Evolutionary conservation across 64 coral and sea anemone species (phyloP), one percentile per base, ranked within the genome.

Genomic region (Montipora efflorescens): DNA sequence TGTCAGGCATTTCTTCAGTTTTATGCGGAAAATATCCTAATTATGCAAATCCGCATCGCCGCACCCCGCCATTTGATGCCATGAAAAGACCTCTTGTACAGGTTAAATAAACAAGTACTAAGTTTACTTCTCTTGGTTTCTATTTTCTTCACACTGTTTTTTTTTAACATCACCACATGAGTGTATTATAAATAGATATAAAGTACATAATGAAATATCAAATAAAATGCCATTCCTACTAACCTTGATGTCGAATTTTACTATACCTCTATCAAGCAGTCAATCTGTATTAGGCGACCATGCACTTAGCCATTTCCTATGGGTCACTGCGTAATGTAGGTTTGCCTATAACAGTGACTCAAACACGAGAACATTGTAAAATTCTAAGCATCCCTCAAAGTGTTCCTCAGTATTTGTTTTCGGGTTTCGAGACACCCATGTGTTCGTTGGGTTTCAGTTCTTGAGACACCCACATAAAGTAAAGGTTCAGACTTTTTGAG

Each of bases 101-200:
- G 23, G 22, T 74, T 74, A 21, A 21, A 74, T 44, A 21, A 74
- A 74, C 70, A 74, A 74, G 70, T 20, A 22, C 70, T 36, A 28
- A n/a, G 70, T 74, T 74, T 74, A 74, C 70, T 23, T 21, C 70
- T 6, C 70, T 74, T 74, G n/a, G 70, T 74, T 74, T 74, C 70
- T 74, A 2, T 20, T 74, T 74, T 74, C 70, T 74, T 21, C 25
- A 21, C 25, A 23, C 25, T 74, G n/a, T n/a, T n/a, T n/a, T n/a
- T n/a, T 74, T 44, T 23, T 0, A 23, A 74, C n/a, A 74, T 74
- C 70, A 74, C 70, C 70, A 23, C 20, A 4, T n/a, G n/a, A n/a
- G n/a, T n/a, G n/a, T n/a, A n/a, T n/a, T n/a, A n/a, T n/a, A n/a
- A n/a, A 25, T 3, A 74, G 25, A 23, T 25, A 74, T 25, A 74